phyloP scores from a whole-genome alignment of 2,888 invertebrate species.

The Neria commutata region DNA sequence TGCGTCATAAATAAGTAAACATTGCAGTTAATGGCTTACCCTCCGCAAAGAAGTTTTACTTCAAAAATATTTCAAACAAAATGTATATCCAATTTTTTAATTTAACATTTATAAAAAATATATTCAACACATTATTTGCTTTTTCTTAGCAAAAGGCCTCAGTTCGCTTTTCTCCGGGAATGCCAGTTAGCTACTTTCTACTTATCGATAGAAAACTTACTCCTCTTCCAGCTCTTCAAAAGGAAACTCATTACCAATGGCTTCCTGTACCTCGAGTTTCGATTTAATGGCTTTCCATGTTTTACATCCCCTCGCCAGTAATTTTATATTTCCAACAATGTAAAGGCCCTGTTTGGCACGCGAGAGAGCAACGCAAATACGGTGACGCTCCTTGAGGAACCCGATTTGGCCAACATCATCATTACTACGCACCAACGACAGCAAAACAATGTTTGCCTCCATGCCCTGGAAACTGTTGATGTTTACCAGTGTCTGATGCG shows the following conservation, averaged over 20 bases:
- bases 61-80: too few species aligned
- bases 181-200: too few species aligned
- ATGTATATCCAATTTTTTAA: too few species aligned
- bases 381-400: conserved; percentile 72
- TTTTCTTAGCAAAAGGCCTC: too few species aligned
- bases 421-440: conserved; percentile 82
- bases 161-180: too few species aligned
- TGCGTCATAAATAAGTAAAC: too few species aligned
- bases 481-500: conserved; percentile 85
- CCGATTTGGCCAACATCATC: conserved; percentile 71
- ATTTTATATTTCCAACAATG: conserved; percentile 74
- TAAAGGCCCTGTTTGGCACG: conserved; percentile 74
- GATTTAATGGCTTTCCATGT: conserved; percentile 66
- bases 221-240: conserved; percentile 67
- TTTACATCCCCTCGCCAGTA: conserved; percentile 64
- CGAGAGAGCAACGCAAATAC: conserved; percentile 80
- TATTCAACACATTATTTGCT: too few species aligned
- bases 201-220: too few species aligned
- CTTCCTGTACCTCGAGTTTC: conserved; percentile 62
- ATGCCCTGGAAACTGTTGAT: conserved; percentile 80
- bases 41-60: too few species aligned
- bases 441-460: conserved; percentile 77
- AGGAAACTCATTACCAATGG: conserved; percentile 65
- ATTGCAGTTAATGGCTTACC: too few species aligned
- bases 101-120: too few species aligned